Percentiles rank a stretch among this genome's conserved stretches.
Conservation (phyloP, 2,888 invertebrate genomes). For the Euphydryas editha region DNA sequence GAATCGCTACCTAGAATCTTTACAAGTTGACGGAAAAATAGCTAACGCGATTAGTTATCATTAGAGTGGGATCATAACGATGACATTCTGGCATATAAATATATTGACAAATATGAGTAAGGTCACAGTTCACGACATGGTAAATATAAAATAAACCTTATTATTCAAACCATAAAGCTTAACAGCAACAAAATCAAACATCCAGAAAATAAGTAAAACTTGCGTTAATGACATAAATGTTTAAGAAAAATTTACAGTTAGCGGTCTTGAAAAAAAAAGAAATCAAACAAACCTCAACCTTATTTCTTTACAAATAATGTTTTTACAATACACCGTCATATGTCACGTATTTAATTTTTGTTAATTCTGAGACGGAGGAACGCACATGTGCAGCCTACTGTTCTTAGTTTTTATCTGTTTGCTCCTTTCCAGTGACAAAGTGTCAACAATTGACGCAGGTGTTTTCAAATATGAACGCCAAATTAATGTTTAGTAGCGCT, state of each 20-base stretch:
- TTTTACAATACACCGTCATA: background rate
- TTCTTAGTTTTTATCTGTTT: constrained; percentile 65
- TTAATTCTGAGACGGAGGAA: constrained; percentile 60
- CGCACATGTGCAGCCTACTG: constrained; percentile 70
- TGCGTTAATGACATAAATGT: constrained; percentile 67
- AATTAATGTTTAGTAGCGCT: constrained; percentile 31
- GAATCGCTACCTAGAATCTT: constrained; percentile 5
- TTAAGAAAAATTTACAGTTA: constrained; percentile 62
- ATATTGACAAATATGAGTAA: constrained; percentile 59
- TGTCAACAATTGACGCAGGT: constrained; percentile 79
- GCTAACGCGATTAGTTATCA: constrained; percentile 54
- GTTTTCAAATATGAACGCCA: constrained; percentile 41
- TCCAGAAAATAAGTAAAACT: constrained; percentile 40
- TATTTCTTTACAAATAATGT: constrained; percentile 29
- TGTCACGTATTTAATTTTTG: constrained; percentile 36
- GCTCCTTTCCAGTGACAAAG: constrained; percentile 60
- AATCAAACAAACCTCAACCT: constrained; percentile 45
- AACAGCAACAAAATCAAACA: background rate
- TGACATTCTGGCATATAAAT: constrained; percentile 70
- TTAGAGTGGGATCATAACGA: constrained; percentile 51
- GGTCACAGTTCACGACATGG: constrained; percentile 59
- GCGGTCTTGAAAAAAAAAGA: constrained; percentile 47
- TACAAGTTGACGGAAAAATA: constrained; percentile 25
- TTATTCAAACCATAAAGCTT: constrained; percentile 34
- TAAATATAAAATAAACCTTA: constrained; percentile 39